Evolutionary conservation across 2,113 vertebrate species (phyloP), one percentile per base, ranked within the genome.

Genomic region (Brachypteracias leptosomus): DNA sequence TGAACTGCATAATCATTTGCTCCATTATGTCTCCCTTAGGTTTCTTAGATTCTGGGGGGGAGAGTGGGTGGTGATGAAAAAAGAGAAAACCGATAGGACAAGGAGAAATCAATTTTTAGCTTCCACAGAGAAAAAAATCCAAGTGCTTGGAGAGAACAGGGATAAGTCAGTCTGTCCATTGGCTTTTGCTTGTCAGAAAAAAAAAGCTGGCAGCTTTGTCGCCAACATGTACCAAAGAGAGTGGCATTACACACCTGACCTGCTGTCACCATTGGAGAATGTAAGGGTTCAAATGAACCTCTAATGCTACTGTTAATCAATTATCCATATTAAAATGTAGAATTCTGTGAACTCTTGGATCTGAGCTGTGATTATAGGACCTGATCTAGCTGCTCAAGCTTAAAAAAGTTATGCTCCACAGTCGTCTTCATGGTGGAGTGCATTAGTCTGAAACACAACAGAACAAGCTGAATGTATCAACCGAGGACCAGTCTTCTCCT

Each of bases 381-480:
- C 14, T 52, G 38, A 49, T 35, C 5, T n/a, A 38, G 17, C 49
- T 68, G 33, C 21, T 73, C 0, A 0, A 65, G 16, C 13, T 76
- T 31, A 29, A 78, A 85, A 44, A 4, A 33, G 17, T 31, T 46
- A 12, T n/a, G 4, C 3, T 49, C n/a, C 0, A 0, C 6, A n/a
- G n/a, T n/a, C n/a, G n/a, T 61, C 1, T 44, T 75, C 46, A 18
- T 4, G 15, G 11, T 38, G 42, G 65, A 59, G 4, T 8, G 16
- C 38, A 25, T 3, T 51, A 63, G 20, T 20, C 20, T 58, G 52
- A 82, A 82, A 57, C 7, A 61, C 1, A 10, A 20, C 10, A 29
- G 42, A 58, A 78, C 7, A 75, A 85, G 33, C 7, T 17, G 10
- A 88, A 38, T 13, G 7, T 13, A 11, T 4, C 0, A 3, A 40